Conservation (phyloP, 2,113 vertebrate genomes). For the Cyprinus carpio region DNA sequence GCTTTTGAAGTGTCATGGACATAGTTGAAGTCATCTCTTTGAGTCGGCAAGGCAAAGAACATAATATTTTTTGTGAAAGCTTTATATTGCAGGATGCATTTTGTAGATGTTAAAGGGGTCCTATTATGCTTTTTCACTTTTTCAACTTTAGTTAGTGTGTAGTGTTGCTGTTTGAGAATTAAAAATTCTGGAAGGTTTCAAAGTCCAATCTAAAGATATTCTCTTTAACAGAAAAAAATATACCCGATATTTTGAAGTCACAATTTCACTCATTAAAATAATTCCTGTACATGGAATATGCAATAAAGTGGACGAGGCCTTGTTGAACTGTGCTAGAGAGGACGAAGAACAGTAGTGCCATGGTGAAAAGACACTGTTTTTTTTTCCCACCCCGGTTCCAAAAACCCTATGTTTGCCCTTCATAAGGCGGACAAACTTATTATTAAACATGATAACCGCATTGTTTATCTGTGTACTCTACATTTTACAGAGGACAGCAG, state of each 20-base stretch:
- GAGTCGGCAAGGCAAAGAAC: slow-evolving; percentile 38
- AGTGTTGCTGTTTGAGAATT: not conserved
- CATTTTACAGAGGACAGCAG: not conserved
- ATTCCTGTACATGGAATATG: not conserved
- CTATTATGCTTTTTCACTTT: not conserved
- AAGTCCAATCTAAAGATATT: not conserved
- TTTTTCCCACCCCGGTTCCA: not conserved
- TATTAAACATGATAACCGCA: not conserved
- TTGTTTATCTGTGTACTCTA: not conserved
- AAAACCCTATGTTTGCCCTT: not conserved
- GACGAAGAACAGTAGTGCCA: not conserved
- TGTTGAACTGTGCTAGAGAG: not conserved
- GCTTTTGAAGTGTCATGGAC: slow-evolving; percentile 26
- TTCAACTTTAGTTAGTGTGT: not conserved
- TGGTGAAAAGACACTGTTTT: too few species aligned
- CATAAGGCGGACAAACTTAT: not conserved
- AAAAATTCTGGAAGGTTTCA: too few species aligned
- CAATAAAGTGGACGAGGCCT: not conserved
- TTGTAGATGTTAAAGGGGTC: not conserved
- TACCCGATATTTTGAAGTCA: not conserved
- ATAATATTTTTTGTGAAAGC: slow-evolving; percentile 17
- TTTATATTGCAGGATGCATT: not conserved
- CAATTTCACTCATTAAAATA: not conserved
- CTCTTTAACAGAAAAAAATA: not conserved
- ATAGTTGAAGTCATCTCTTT: slow-evolving; percentile 21